These are phyloP conservation scores for Azorinus chamasolen DNA, from an alignment of 2,888 invertebrate genomes.

Conservation along the genomic window DNA sequence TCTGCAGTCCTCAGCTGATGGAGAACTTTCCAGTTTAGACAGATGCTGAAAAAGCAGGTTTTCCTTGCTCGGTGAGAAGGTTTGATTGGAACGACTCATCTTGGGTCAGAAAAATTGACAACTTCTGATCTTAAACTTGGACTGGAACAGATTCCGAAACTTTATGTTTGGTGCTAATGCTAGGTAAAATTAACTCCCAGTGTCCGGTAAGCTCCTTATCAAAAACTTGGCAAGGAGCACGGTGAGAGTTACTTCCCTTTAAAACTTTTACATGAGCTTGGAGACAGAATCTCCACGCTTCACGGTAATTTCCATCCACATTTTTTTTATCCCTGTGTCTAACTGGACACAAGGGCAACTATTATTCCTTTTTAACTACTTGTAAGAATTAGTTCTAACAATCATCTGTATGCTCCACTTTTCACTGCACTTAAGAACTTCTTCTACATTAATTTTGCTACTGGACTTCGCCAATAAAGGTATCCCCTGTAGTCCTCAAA, in stretches of 20 bases:
- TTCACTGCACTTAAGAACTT: too few relatives aligned
- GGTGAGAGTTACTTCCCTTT: constrained; percentile 63
- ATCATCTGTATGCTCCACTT: too few relatives aligned
- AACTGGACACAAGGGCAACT: too few relatives aligned
- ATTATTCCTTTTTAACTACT: too few relatives aligned
- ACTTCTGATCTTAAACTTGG: constrained; percentile 1
- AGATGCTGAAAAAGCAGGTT: constrained; percentile 56
- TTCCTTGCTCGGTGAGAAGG: constrained; percentile 60
- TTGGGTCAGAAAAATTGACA: constrained; percentile 5
- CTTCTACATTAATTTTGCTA: too few relatives aligned
- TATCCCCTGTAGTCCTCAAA: too few relatives aligned
- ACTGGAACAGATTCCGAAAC: constrained; percentile 12
- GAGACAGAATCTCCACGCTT: constrained; percentile 30
- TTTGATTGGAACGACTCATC: constrained; percentile 52
- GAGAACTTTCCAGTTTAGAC: constrained; percentile 53
- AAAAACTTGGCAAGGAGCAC: constrained; percentile 65
- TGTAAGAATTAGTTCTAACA: too few relatives aligned
- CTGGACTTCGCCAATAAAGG: too few relatives aligned
- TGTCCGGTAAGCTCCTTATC: constrained; percentile 55
- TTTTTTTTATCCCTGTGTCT: too few relatives aligned
- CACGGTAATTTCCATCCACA: not conserved
- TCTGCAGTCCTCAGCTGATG: constrained; percentile 43
- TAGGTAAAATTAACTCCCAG: constrained; percentile 40
- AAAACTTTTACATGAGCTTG: constrained; percentile 31
- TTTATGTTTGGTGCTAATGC: not conserved